These are phyloP conservation scores for Tragelaphus oryx DNA, from an alignment of 2,797 vertebrate species.

Conservation along the genomic window DNA sequence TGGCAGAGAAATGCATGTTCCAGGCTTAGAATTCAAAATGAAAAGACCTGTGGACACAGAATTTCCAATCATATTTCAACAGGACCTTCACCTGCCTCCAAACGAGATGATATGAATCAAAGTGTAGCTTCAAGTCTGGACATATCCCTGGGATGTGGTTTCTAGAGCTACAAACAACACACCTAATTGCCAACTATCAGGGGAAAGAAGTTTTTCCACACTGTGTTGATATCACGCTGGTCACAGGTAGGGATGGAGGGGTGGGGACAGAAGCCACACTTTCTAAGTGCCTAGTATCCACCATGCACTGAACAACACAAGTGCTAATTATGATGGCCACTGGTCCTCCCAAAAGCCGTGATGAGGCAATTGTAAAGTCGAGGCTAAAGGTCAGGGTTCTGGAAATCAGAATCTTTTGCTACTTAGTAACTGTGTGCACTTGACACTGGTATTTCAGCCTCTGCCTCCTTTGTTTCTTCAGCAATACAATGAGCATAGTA, in stretches of 20 bases:
- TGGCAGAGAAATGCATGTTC: background rate
- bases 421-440: no score
- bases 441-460: background rate
- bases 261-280: accelerated
- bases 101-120: background rate
- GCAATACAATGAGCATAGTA: background rate
- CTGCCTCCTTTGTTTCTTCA: background rate
- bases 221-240: no score
- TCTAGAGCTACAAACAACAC: background rate
- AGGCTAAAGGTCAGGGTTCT: no score
- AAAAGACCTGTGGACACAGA: background rate
- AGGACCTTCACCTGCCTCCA: background rate
- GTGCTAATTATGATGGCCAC: accelerated
- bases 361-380: accelerated
- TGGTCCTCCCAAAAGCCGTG: background rate
- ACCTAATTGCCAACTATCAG: background rate
- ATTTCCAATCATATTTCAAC: background rate
- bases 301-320: accelerated
- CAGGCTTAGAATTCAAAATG: no score
- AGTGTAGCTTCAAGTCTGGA: background rate
- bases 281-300: no score
- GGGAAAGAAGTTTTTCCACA: background rate
- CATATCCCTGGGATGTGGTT: background rate
- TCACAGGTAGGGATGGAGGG: no score
- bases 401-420: background rate